These are phyloP conservation scores for Artemia franciscana DNA, from an alignment of 1,140 invertebrate genomes.

Conservation along the genomic window DNA sequence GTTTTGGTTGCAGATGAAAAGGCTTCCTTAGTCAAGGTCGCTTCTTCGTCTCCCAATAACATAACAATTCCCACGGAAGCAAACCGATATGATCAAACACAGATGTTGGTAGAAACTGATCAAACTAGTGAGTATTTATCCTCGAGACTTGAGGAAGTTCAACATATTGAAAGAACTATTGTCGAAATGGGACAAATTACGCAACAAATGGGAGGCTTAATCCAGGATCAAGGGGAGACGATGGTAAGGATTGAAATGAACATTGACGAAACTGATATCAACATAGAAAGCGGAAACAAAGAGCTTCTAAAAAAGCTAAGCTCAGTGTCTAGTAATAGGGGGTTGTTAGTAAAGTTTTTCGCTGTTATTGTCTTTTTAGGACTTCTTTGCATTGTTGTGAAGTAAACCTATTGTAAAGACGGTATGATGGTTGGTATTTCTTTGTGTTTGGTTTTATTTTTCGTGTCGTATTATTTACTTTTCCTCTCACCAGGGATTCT, in stretches of 20 bases:
- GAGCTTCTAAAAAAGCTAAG: no score
- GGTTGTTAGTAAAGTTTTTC: no score
- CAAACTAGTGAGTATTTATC: slow-evolving; percentile 54
- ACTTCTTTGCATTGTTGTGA: no score
- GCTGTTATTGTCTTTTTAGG: no score
- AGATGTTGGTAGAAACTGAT: neutral
- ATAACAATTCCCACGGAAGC: neutral
- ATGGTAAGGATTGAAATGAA: slow-evolving; percentile 54
- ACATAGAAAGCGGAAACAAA: no score
- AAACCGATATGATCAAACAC: neutral
- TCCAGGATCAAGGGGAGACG: slow-evolving; percentile 97
- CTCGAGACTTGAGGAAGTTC: slow-evolving; percentile 87
- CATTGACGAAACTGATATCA: no score
- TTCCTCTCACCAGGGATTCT: no score
- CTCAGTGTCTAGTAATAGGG: no score
- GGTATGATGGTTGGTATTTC: no score
- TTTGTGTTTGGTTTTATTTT: no score
- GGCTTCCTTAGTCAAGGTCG: neutral
- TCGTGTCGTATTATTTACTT: no score
- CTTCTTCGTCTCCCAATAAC: neutral
- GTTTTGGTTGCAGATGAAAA: neutral
- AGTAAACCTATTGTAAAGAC: no score
- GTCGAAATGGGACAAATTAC: slow-evolving; percentile 98
- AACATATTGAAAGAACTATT: slow-evolving; percentile 96
- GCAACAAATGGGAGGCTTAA: slow-evolving; percentile 90